Evolutionary conservation across 2,113 vertebrate species (phyloP).

Genomic region (Pyrgilauda ruficollis): DNA sequence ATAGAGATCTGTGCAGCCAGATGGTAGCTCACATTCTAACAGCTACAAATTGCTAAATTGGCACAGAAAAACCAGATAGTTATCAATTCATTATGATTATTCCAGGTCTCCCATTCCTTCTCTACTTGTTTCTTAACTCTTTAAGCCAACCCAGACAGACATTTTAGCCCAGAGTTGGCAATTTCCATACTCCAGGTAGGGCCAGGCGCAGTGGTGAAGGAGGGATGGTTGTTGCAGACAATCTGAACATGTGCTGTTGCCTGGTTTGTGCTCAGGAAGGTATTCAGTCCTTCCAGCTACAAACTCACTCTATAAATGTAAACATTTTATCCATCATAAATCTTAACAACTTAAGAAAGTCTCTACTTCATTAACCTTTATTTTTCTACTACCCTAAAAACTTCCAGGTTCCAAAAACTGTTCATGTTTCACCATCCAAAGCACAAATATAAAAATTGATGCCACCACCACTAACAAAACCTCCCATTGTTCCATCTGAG

Average conservation of each 20-base stretch:
- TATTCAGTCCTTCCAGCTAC: neutral
- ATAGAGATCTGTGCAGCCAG: slow-evolving; percentile 37
- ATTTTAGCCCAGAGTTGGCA: neutral
- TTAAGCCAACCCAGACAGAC: neutral
- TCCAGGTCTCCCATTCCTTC: neutral
- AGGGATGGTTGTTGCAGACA: neutral
- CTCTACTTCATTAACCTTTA: neutral
- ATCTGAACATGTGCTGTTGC: neutral
- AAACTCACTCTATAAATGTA: neutral
- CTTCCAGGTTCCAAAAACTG: neutral
- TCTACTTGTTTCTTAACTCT: neutral
- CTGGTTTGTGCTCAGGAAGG: neutral
- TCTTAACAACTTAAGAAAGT: neutral
- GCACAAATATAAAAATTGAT: neutral
- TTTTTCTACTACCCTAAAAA: neutral
- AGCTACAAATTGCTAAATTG: slow-evolving; percentile 61
- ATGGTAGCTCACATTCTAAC: slow-evolving; percentile 32
- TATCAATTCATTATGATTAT: neutral
- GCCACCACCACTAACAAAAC: neutral
- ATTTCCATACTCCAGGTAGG: neutral
- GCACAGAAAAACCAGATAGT: slow-evolving; percentile 22
- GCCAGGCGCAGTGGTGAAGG: neutral
- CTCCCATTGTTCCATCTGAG: neutral
- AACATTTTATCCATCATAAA: neutral
- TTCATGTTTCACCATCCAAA: neutral